These are phyloP conservation scores for Somateria mollissima DNA, from an alignment of 2,797 vertebrate species.

Conservation along the genomic window DNA sequence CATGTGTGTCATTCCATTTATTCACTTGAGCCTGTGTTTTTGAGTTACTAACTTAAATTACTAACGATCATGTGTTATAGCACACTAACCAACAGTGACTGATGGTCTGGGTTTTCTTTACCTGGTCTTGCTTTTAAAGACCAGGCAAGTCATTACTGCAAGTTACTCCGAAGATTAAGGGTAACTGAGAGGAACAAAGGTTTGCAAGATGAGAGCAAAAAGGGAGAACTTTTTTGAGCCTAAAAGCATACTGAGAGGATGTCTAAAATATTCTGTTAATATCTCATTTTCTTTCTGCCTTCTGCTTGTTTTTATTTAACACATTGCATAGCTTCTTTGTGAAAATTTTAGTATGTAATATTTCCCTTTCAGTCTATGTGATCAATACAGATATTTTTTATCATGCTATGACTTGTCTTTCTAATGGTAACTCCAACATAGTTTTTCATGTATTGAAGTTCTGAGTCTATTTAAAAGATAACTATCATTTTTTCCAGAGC, in stretches of 20 bases:
- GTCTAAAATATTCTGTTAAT: constrained; percentile 34
- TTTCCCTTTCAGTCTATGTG: constrained; percentile 42
- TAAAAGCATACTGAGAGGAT: not conserved
- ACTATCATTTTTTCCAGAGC: constrained; percentile 67
- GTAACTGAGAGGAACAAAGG: not conserved
- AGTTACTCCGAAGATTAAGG: not conserved
- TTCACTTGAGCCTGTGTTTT: not conserved
- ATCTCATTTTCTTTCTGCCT: constrained; percentile 51
- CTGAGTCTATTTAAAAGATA: constrained; percentile 1
- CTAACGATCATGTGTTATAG: not conserved
- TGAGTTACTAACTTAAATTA: not conserved
- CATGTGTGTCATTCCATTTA: not conserved
- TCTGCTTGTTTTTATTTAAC: constrained; percentile 40
- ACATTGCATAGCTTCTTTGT: constrained; percentile 29
- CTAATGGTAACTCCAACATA: not conserved
- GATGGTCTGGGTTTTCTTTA: not conserved
- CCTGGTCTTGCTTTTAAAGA: not conserved
- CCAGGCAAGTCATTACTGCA: not conserved
- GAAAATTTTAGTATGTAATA: not conserved
- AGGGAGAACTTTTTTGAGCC: not conserved
- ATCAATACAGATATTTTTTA: not conserved
- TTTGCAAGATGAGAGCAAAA: not conserved
- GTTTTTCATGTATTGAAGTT: not conserved
- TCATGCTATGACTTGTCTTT: not conserved
- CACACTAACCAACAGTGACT: not conserved